phyloP scores from a whole-genome alignment of 2,888 invertebrate genomes.

The Galerucella calmariensis region DNA sequence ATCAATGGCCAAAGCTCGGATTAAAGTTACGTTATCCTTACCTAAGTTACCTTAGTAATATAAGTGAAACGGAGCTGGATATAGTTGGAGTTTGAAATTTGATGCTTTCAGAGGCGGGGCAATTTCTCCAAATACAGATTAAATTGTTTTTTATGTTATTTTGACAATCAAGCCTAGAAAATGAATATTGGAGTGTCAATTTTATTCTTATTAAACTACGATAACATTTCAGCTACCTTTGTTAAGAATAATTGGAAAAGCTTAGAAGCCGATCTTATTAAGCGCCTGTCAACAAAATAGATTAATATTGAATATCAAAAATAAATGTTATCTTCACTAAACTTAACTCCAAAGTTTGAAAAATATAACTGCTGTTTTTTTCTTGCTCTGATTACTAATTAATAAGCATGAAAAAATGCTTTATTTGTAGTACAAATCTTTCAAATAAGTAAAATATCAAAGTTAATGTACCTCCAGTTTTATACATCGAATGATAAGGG shows the following conservation, averaged over 20 bases:
- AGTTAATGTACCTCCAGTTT: slow-evolving; percentile 8
- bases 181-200: no score
- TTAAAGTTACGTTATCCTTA: slow-evolving; percentile 56
- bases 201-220: no score
- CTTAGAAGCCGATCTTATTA: no score
- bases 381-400: no score
- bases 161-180: no score
- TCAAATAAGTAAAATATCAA: neutral
- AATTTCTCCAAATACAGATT: neutral
- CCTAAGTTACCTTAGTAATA: slow-evolving; percentile 54
- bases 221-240: no score
- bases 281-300: no score
- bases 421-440: neutral
- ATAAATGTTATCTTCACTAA: no score
- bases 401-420: neutral
- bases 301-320: no score
- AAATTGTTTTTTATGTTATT: neutral
- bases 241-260: no score
- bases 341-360: no score
- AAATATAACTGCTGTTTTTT: no score
- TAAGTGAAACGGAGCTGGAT: slow-evolving; percentile 49
- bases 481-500: slow-evolving; percentile 21
- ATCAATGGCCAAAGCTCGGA: slow-evolving; percentile 56
- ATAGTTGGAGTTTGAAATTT: slow-evolving; percentile 40
- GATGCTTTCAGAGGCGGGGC: slow-evolving; percentile 25